Evolutionary conservation across 37 sponge, comb jelly and placozoan genomes (phyloP).

Genomic region (Hexactinellida sp.): DNA sequence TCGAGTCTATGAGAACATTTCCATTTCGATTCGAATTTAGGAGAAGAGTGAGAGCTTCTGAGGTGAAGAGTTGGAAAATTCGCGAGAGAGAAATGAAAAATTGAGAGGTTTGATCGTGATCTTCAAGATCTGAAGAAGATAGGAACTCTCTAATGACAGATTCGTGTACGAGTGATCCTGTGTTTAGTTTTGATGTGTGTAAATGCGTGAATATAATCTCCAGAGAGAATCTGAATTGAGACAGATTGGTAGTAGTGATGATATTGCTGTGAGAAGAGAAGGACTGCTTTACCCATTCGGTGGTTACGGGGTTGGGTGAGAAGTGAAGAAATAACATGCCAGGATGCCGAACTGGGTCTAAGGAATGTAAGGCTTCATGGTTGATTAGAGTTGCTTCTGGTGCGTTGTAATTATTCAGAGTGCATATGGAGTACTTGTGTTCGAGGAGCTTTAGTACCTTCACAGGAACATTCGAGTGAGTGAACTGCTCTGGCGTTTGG

Average conservation of each 20-base stretch:
- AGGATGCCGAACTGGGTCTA: background rate
- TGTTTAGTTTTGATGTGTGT: background rate
- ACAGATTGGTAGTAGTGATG: background rate
- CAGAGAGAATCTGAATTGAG: background rate
- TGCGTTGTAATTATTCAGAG: background rate
- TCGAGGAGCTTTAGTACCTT: background rate
- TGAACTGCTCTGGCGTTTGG: background rate
- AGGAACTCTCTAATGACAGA: conserved; percentile 8
- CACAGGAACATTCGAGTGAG: background rate
- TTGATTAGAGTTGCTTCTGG: background rate
- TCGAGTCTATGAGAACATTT: background rate
- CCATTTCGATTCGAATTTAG: conserved; percentile 1
- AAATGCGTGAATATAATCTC: background rate
- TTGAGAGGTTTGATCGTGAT: background rate
- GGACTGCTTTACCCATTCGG: background rate
- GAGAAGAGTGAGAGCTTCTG: background rate
- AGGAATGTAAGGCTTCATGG: background rate
- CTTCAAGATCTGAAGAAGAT: background rate
- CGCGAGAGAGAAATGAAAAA: background rate
- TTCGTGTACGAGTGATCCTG: background rate
- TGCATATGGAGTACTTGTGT: background rate
- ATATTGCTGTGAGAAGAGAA: background rate
- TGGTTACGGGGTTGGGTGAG: background rate
- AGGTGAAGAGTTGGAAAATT: background rate
- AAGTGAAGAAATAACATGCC: background rate